Evolutionary conservation across 2,113 vertebrate genomes (phyloP).

Genomic region (Toxotes chatareus): DNA sequence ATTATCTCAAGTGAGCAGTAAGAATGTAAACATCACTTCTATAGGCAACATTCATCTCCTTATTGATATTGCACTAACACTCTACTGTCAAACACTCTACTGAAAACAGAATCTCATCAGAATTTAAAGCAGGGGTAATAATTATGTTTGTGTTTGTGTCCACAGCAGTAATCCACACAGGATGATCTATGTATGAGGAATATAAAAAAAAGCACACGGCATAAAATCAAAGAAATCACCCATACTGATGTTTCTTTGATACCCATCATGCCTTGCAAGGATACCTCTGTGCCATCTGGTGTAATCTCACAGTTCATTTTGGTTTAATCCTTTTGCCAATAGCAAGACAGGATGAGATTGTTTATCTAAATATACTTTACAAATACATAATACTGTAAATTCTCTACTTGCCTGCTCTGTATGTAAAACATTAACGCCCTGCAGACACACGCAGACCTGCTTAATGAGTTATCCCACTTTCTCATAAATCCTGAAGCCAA

Average conservation of each 20-base stretch:
- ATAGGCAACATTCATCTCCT: conserved; percentile 61
- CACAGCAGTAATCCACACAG: conserved; percentile 24
- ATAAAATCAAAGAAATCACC: not conserved
- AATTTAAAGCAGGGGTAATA: conserved; percentile 39
- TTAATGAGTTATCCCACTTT: conserved; percentile 27
- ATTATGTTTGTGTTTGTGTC: conserved; percentile 31
- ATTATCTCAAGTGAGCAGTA: conserved; percentile 53
- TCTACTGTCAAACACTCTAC: conserved; percentile 25
- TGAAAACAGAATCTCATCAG: conserved; percentile 44
- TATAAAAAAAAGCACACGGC: conserved; percentile 37
- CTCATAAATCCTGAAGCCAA: conserved; percentile 25
- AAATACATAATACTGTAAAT: conserved; percentile 36
- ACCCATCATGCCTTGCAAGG: not conserved
- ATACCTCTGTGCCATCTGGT: conserved; percentile 13
- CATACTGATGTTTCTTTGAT: not conserved
- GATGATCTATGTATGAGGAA: conserved; percentile 18
- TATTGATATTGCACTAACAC: conserved; percentile 30
- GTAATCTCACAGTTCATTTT: conserved; percentile 42
- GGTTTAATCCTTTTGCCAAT: conserved; percentile 25
- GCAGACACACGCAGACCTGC: conserved; percentile 41
- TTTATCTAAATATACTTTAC: conserved; percentile 32
- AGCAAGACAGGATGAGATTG: conserved; percentile 13
- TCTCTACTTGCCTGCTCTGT: conserved; percentile 15
- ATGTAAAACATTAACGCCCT: conserved; percentile 28
- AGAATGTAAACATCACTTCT: conserved; percentile 65